Evolutionary conservation across 2,888 invertebrate species (phyloP).

Genomic region (Napeogenes sylphis): DNA sequence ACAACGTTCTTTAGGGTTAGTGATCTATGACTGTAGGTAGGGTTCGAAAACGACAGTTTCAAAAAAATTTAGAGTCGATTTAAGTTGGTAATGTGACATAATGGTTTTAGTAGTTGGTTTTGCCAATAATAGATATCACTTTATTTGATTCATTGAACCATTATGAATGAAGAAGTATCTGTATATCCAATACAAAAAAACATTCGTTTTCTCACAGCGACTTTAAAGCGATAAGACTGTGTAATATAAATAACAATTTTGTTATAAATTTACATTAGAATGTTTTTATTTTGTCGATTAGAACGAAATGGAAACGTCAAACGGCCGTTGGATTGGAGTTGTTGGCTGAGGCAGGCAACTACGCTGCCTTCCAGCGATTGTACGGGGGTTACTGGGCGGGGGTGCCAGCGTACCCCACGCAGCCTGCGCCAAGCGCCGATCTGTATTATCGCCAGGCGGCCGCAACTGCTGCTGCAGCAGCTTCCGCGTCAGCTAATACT

Average conservation of each 20-base stretch:
- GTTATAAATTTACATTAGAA: neutral
- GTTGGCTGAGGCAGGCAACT: conserved; percentile 97
- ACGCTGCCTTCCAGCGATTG: conserved; percentile 97
- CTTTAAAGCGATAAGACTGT: neutral
- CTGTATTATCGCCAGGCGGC: conserved; percentile 90
- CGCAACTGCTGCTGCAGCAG: conserved; percentile 81
- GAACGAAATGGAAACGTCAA: conserved; percentile 99
- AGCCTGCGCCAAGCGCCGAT: conserved; percentile 84
- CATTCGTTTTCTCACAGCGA: neutral
- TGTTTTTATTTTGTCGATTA: conserved; percentile 51
- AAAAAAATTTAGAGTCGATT: conserved; percentile 69
- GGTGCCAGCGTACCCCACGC: conserved; percentile 82
- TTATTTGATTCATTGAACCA: conserved; percentile 57
- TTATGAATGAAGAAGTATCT: conserved; percentile 22
- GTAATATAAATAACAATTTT: neutral
- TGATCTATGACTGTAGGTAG: conserved; percentile 62
- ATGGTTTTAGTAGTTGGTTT: conserved; percentile 55
- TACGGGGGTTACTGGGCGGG: conserved; percentile 88
- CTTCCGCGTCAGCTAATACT: conserved; percentile 80
- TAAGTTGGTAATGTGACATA: conserved; percentile 63
- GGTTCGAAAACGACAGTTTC: conserved; percentile 69
- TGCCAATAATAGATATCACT: conserved; percentile 44
- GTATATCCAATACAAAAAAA: conserved; percentile 2
- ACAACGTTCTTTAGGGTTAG: conserved; percentile 53
- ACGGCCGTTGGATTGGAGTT: conserved; percentile 98